Percentiles rank a stretch among this genome's conserved stretches.
Conservation (phyloP, 2,113 vertebrate species). For the Oryzias woworae region DNA sequence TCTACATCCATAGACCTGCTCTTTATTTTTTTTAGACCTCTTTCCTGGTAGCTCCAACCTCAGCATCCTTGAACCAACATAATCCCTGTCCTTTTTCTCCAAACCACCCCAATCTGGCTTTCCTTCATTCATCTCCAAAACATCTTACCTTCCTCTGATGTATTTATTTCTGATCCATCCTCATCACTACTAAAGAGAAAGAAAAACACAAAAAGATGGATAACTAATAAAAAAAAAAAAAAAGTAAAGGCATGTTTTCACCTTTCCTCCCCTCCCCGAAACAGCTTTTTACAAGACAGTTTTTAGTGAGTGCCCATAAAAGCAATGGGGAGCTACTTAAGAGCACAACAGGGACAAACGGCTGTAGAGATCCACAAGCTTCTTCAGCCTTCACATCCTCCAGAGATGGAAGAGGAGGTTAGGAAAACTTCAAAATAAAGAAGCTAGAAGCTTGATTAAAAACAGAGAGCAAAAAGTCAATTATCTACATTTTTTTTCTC, state of each 20-base stretch:
- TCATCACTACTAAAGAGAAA: too few relatives aligned
- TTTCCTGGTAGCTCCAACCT: too few relatives aligned
- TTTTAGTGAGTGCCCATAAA: conserved; percentile 76
- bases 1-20: too few relatives aligned
- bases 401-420: conserved; percentile 28
- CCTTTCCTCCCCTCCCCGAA: conserved; percentile 43
- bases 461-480: conserved; percentile 24
- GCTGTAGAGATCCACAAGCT: conserved; percentile 65
- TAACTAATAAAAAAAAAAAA: too few relatives aligned
- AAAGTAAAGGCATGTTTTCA: conserved; percentile 32
- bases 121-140: too few relatives aligned
- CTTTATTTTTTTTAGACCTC: too few relatives aligned
- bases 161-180: too few relatives aligned
- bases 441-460: conserved; percentile 10
- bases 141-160: too few relatives aligned
- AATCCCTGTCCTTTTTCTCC: too few relatives aligned
- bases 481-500: conserved; percentile 42
- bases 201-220: too few relatives aligned
- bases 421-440: conserved; percentile 30
- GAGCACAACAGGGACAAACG: conserved; percentile 68
- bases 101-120: too few relatives aligned
- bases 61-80: too few relatives aligned
- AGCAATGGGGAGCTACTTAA: conserved; percentile 73
- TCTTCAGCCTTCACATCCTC: conserved; percentile 44
- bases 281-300: conserved; percentile 74